phyloP scores from a whole-genome alignment of 1,140 invertebrate species.

The Lutraria rhynchaena region DNA sequence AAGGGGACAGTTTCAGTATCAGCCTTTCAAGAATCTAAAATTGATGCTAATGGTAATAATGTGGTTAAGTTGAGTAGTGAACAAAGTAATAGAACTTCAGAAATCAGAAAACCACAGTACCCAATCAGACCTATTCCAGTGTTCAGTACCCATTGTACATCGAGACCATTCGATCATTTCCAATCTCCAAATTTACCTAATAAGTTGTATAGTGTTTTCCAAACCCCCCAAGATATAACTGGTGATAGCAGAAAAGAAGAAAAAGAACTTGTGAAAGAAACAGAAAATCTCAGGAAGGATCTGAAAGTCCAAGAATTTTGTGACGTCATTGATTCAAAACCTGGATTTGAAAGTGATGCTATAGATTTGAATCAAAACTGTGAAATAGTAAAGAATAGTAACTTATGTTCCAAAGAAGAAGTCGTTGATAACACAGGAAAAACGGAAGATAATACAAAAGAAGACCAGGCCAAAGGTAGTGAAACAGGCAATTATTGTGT shows the following conservation, averaged over 20 bases:
- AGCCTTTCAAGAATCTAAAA: neutral
- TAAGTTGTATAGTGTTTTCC: neutral
- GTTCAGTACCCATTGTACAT: conserved; percentile 20
- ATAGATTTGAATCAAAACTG: conserved; percentile 44
- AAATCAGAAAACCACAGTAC: conserved; percentile 18
- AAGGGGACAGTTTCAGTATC: neutral
- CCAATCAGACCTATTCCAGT: conserved; percentile 50
- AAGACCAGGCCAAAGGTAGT: neutral
- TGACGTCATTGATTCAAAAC: too few species aligned
- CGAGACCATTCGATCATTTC: conserved; percentile 17
- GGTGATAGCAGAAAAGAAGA: neutral
- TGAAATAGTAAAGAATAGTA: conserved; percentile 47
- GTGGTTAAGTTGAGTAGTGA: conserved; percentile 4
- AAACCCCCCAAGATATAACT: neutral
- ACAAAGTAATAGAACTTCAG: neutral
- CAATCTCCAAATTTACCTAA: conserved; percentile 4
- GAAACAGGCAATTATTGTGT: conserved; percentile 2
- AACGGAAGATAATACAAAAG: conserved; percentile 5
- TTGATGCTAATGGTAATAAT: conserved; percentile 27
- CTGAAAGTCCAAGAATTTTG: too few species aligned
- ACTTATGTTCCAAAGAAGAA: conserved; percentile 5
- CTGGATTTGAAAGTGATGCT: conserved; percentile 22
- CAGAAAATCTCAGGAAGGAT: too few species aligned
- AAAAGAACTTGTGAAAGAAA: neutral
- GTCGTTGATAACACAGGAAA: neutral